Base-by-base conservation (phyloP, 1,140 invertebrate species). In the Rhyzopertha dominica region DNA sequence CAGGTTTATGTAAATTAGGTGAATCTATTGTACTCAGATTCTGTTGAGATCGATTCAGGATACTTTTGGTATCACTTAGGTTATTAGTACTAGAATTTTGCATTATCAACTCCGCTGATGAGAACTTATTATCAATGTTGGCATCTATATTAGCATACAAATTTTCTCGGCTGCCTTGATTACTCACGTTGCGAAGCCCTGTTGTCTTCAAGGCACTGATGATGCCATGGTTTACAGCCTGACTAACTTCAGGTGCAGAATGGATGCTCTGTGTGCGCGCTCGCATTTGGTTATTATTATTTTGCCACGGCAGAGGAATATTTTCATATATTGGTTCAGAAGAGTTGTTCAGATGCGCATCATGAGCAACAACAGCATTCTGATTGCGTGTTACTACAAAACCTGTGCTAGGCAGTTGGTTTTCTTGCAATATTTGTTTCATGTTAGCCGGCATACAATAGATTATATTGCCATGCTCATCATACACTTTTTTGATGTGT, bases 281-380 rank as follows among this genome's bases (percentile, higher is more conserved):
- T 10, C 80, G 65, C 57, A 74, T 71, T 12, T 69, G 59, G 16
- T 39, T 40, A 38, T 45, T 23, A 4, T 75, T 72, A 47, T 69
- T 75, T 40, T 77, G 75, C 68, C 77, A 79, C 0, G 77, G 73
- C 16, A 83, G 53, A 7, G 82, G 82, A 5, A 87, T 80, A 54
- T 87, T 87, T 60, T 87, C 84, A 61, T 87, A 87, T 43, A 87
- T 87, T 1, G 84, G 84, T 60, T 87, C 84, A 14, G 73, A 70
- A 0, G 74, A 67, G 48, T 72, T 70, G 20, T 58, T 67, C 13
- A 68, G 32, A 38, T 60, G 52, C 2, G 52, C 34, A 39, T 56
- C 58, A 41, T 57, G 53, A 18, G 59, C 55, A 5, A 59, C 48
- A 29, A 63, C 54, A 14, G 60, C 32, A 39, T 68, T 68, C 38